These are phyloP conservation scores for Hypsibius dujardini DNA, from an alignment of 1,140 invertebrate genomes.

Conservation along the genomic window DNA sequence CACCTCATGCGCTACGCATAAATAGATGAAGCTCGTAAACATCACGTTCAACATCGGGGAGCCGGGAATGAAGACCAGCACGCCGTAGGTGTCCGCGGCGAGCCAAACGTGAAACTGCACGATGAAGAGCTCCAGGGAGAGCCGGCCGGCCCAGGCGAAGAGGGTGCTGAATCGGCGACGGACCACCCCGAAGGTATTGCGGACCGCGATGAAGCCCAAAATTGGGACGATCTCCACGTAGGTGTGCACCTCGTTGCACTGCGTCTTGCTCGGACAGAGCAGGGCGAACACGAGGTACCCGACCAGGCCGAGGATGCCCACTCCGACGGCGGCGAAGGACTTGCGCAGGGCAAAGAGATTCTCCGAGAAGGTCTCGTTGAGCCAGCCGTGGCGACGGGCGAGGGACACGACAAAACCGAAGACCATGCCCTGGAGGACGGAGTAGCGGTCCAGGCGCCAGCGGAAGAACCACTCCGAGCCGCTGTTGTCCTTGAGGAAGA, in stretches of 20 bases:
- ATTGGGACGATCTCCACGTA: slow-evolving; percentile 80
- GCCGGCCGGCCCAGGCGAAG: slow-evolving; percentile 81
- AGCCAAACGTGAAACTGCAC: slow-evolving; percentile 89
- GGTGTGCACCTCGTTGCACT: slow-evolving; percentile 84
- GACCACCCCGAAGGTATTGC: slow-evolving; percentile 66
- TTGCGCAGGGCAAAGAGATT: background rate
- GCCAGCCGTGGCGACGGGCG: background rate
- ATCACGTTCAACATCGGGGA: slow-evolving; percentile 75
- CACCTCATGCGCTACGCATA: slow-evolving; percentile 76
- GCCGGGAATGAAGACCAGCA: slow-evolving; percentile 69
- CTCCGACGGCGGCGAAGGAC: too few relatives aligned
- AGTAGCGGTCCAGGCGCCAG: slow-evolving; percentile 82
- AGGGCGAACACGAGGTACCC: slow-evolving; percentile 64
- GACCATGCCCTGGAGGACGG: slow-evolving; percentile 13
- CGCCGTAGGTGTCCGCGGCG: slow-evolving; percentile 74
- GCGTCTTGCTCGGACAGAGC: slow-evolving; percentile 60
- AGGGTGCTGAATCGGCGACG: slow-evolving; percentile 69
- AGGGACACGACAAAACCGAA: background rate
- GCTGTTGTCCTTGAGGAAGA: slow-evolving; percentile 81
- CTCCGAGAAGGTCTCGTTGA: slow-evolving; percentile 1
- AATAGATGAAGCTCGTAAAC: slow-evolving; percentile 78
- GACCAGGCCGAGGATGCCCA: slow-evolving; percentile 19
- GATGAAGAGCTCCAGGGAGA: slow-evolving; percentile 78
- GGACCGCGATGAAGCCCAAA: slow-evolving; percentile 61
- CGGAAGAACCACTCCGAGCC: slow-evolving; percentile 76